Evolutionary conservation across 2,888 invertebrate species (phyloP).

Genomic region (Oscheius sp.): DNA sequence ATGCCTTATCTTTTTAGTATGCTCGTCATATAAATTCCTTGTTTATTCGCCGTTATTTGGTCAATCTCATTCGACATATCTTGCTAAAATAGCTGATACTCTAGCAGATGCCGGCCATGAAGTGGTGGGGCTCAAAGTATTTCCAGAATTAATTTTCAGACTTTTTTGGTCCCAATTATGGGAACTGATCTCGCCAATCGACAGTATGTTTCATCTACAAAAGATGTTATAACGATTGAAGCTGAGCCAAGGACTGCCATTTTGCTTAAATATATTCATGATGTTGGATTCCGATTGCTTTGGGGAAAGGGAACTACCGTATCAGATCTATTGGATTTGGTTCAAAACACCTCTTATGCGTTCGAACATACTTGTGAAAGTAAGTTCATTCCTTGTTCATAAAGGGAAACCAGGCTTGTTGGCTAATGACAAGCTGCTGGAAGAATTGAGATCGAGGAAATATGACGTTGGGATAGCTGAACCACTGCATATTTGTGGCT

Average conservation of each 20-base stretch:
- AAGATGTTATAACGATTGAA: background rate
- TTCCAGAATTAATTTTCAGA: background rate
- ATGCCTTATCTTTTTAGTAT: too few relatives aligned
- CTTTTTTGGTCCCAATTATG: background rate
- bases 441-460: slow-evolving; percentile 37
- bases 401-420: slow-evolving; percentile 29
- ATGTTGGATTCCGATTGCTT: background rate
- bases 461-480: slow-evolving; percentile 53
- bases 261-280: background rate
- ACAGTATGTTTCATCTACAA: background rate
- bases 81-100: slow-evolving; percentile 39
- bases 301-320: background rate
- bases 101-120: slow-evolving; percentile 42
- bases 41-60: slow-evolving; percentile 42
- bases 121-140: slow-evolving; percentile 28
- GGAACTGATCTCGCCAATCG: background rate
- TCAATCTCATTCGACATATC: slow-evolving; percentile 39
- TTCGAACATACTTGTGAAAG: background rate
- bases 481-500: slow-evolving; percentile 47
- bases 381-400: background rate
- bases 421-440: slow-evolving; percentile 32
- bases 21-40: slow-evolving; percentile 26
- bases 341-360: background rate
- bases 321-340: background rate
- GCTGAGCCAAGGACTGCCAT: background rate